Percentiles rank a stretch among this genome's conserved stretches.
Conservation (phyloP, 2,797 vertebrate species). For the Phaenicophaeus curvirostris region DNA sequence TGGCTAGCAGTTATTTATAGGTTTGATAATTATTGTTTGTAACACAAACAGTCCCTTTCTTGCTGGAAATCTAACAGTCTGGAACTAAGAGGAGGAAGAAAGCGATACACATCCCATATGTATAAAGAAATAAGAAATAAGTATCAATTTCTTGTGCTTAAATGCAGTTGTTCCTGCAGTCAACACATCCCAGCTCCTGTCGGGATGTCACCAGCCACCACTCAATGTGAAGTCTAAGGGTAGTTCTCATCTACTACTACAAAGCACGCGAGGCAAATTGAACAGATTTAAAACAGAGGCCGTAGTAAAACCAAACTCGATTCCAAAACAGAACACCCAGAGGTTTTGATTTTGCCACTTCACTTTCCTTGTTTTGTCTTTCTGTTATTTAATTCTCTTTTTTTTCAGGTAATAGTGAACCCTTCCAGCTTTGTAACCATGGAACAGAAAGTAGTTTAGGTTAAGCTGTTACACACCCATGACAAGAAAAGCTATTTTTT, state of each 20-base stretch:
- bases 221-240: neutral
- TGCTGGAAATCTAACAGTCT: conserved; percentile 7
- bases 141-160: neutral
- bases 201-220: neutral
- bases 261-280: neutral
- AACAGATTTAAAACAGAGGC: neutral
- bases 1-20: conserved; percentile 15
- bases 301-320: neutral
- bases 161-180: neutral
- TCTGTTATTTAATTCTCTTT: neutral
- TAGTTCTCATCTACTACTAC: neutral
- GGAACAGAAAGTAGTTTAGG: neutral
- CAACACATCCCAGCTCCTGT: neutral
- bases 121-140: neutral
- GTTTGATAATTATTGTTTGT: conserved; percentile 31
- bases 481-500: neutral
- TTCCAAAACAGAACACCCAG: neutral
- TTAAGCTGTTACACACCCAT: neutral
- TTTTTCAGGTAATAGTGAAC: neutral
- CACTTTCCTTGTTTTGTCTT: neutral
- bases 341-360: neutral
- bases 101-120: rapidly evolving
- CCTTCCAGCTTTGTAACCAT: neutral
- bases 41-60: conserved; percentile 19
- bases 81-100: neutral